Evolutionary conservation across 2,888 invertebrate genomes (phyloP), one percentile per base, ranked within the genome.

Genomic region (Athalia circularis): DNA sequence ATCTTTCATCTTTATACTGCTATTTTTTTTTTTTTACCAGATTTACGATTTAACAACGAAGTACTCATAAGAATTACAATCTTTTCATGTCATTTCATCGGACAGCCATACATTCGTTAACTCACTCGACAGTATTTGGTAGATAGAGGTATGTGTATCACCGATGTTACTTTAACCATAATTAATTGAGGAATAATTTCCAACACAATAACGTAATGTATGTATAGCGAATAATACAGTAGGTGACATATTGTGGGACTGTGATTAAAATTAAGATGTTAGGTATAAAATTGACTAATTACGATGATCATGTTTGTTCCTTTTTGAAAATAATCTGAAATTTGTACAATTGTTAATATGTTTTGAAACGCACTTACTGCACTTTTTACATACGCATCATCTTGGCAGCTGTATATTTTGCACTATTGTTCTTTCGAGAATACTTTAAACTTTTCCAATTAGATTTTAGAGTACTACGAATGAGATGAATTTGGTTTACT

Each of bases 211-310:
- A 72, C 72, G 72, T 72, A 59, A 72, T 72, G 13, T 57, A 59
- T 72, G 72, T 72, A 72, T 72, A 75, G 64, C 62, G 61, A 50
- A n/a, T 75, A 64, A 75, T 62, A 75, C 64, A 75, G 64, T 72
- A 78, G 74, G 59, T 77, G 77, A 57, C 61, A 62, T 61, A 68
- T 77, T 77, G 59, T 68, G 61, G 50, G 57, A 65, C 74, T 62
- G 78, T 78, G 65, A 78, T 78, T 78, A 74, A 72, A 61, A 62
- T 74, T 74, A 70, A 78, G 52, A 64, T 52, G 48, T 75, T 75
- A 64, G 61, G 29, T 29, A 75, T 62, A 64, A 50, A 75, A 64
- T 75, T 75, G 52, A 62, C 64, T 64, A 59, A 29, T 62, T 29
- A 13, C 50, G 50, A 62, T 75, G 75, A 75, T 75, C 62, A 75